A percentile compares a stretch with the other conserved stretches of the same genome.
Evolutionary conservation across 2,797 vertebrate species (phyloP).

Genomic region (Spinus olivaceus): DNA sequence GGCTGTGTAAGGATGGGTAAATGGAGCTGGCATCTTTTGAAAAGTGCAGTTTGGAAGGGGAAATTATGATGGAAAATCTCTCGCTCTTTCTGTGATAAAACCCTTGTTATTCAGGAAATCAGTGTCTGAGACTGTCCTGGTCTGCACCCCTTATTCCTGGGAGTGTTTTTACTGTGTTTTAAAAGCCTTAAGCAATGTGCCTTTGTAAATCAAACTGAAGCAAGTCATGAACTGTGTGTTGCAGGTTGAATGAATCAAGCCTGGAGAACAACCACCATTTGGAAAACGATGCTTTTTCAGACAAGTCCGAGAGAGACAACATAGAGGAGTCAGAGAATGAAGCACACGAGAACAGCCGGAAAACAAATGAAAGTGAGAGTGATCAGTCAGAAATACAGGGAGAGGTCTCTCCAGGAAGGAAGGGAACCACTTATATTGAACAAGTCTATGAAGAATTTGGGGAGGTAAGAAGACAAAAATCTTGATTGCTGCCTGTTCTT

Average conservation of each 20-base stretch:
- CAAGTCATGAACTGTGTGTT: constrained; percentile 22
- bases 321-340: constrained; percentile 86
- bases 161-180: neutral
- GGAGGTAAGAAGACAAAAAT: constrained; percentile 78
- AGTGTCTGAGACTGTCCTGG: neutral
- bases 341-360: constrained; percentile 82
- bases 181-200: neutral
- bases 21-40: neutral
- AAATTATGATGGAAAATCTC: neutral
- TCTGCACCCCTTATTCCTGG: neutral
- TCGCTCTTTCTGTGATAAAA: neutral
- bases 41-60: neutral
- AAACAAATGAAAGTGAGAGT: constrained; percentile 88
- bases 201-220: neutral
- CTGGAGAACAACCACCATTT: constrained; percentile 79
- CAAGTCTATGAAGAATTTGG: constrained; percentile 91
- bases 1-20: neutral
- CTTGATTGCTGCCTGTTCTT: neutral
- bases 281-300: constrained; percentile 90
- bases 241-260: constrained; percentile 84
- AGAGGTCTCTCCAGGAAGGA: constrained; percentile 73
- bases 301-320: constrained; percentile 90
- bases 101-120: neutral
- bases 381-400: constrained; percentile 83
- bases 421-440: constrained; percentile 88